phyloP scores from a whole-genome alignment of 2,113 vertebrate species.

The Calypte anna region DNA sequence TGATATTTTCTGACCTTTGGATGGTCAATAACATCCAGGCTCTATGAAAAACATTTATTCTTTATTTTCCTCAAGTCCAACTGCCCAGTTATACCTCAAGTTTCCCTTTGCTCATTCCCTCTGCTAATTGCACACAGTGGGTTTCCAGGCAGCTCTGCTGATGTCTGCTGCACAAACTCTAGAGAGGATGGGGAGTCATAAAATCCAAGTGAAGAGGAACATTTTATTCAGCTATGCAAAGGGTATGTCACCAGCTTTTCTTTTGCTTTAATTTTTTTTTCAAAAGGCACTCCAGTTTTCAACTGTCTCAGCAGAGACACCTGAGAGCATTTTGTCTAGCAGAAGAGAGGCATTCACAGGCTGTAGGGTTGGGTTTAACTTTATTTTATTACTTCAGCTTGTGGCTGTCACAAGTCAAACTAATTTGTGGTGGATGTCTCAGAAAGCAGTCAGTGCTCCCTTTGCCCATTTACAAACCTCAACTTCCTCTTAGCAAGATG shows the following conservation, averaged over 20 bases:
- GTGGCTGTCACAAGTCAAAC: not conserved
- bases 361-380: not conserved
- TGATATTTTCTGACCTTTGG: not conserved
- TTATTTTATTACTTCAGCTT: slow-evolving; percentile 7
- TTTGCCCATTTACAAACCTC: not conserved
- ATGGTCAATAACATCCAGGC: not conserved
- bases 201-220: not conserved
- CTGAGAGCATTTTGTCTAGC: not conserved
- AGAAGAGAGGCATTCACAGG: not conserved
- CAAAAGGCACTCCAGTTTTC: not conserved
- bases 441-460: not conserved
- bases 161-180: not conserved
- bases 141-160: not conserved
- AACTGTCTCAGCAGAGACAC: not conserved
- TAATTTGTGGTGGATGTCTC: not conserved
- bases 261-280: not conserved
- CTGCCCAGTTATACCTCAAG: slow-evolving; percentile 36
- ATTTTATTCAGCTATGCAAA: not conserved
- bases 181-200: not conserved
- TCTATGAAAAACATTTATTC: slow-evolving; percentile 50
- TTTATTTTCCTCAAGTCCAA: slow-evolving; percentile 45
- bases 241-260: not conserved
- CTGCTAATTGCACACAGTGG: not conserved
- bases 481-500: not conserved
- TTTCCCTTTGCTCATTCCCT: slow-evolving; percentile 38